These are phyloP conservation scores for Barbus barbus DNA, from an alignment of 2,113 vertebrate genomes.

Conservation along the genomic window DNA sequence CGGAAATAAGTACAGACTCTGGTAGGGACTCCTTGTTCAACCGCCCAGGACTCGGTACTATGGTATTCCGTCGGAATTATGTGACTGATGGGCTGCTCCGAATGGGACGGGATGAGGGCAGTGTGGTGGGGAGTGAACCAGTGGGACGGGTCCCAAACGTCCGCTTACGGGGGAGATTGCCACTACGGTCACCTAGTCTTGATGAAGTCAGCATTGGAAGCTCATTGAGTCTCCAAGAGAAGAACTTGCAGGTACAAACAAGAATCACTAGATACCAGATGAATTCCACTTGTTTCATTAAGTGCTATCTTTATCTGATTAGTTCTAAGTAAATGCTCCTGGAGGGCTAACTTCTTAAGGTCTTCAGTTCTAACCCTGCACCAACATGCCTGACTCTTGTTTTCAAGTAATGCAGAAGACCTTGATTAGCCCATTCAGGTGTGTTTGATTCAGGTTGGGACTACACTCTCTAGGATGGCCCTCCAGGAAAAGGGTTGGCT, in stretches of 20 bases:
- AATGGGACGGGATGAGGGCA: constrained; percentile 72
- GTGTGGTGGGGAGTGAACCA: constrained; percentile 50
- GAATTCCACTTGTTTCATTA: not conserved
- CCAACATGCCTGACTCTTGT: too few species aligned
- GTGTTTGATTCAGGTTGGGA: not conserved
- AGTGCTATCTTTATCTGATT: not conserved
- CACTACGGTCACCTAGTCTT: constrained; percentile 76
- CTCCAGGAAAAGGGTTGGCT: not conserved
- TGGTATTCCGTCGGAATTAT: constrained; percentile 95
- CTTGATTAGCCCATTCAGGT: not conserved
- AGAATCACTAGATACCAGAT: not conserved
- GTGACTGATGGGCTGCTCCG: constrained; percentile 86
- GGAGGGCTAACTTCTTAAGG: too few species aligned
- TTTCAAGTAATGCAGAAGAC: too few species aligned
- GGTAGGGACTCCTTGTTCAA: constrained; percentile 94
- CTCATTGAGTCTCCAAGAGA: constrained; percentile 85
- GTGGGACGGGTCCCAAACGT: constrained; percentile 39
- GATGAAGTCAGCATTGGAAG: constrained; percentile 89
- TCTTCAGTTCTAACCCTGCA: too few species aligned
- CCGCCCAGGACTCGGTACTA: constrained; percentile 91
- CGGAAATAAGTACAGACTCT: constrained; percentile 93
- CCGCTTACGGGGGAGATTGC: constrained; percentile 68
- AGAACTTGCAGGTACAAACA: constrained; percentile 64
- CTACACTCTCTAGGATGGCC: not conserved
- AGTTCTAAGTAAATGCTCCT: not conserved